Evolutionary conservation across 2,113 vertebrate species (phyloP), one percentile per base, ranked within the genome.

Genomic region (Aythya baeri): DNA sequence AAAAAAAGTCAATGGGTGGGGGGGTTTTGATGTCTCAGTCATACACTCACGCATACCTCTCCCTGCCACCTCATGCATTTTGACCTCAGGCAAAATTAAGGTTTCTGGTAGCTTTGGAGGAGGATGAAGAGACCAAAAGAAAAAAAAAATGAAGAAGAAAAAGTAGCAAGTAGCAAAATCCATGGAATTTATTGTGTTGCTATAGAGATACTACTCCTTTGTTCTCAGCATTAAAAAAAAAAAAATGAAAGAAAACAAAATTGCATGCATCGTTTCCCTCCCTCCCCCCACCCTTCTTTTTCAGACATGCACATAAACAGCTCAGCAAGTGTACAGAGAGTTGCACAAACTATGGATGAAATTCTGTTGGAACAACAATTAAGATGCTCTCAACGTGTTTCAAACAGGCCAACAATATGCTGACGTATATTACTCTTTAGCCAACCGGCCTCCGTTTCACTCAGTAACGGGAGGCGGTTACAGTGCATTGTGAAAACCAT

Each of bases 131-230:
- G 29, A 72, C 50, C 49, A 18, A 34, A 14, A 27, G 6, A 32
- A 27, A 18, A 9, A 50, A 36, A 38, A 36, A 54, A 71, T 11
- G 29, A 43, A 63, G 20, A 49, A 49, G 46, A 49, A 49, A 21
- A 49, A 49, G 46, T 49, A 49, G 46, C 46, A 94, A 76, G 79
- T 86, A 94, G 57, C 52, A 92, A 86, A 90, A 86, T 80, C 44
- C 50, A 15, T 34, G 77, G 49, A 85, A 86, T 86, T 95, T 46
- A 73, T 89, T 97, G 95, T 98, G 96, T 98, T 98, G 98, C 98
- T 98, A 93, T 97, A 97, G 98, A 98, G 97, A 98, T 98, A 98
- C 98, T 98, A 98, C 98, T 98, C 96, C 41, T 88, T 94, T 83
- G 80, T 81, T 95, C 91, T 95, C 89, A 93, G 79, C 95, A 73